Evolutionary conservation across 2,888 invertebrate species (phyloP), one percentile per base, ranked within the genome.

Genomic region (Polietes domitor): DNA sequence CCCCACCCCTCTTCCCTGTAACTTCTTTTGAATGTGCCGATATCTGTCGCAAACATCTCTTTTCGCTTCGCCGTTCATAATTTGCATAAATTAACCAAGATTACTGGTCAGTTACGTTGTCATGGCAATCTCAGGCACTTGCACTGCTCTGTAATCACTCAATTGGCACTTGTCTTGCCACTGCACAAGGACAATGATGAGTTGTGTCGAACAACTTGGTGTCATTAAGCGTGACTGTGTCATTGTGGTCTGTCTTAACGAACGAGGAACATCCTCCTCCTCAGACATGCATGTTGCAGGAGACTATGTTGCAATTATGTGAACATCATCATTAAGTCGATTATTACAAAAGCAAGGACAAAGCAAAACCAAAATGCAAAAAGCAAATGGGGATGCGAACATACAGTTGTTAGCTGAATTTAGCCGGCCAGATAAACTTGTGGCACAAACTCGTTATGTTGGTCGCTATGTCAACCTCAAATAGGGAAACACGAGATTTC

Each of bases 241-340:
- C 15, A 21, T 55, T 9, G 4, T 12, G 4, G 3, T 55, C 55
- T 21, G 4, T 19, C 4, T 7, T 3, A 17, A 17, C 6, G 17
- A 55, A 55, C n/a, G 24, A 7, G 24, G 15, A 26, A 24, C 55
- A 21, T 26, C 24, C 24, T 58, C 2, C 6, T 12, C 26, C 15
- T 37, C 41, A 37, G 41, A 2, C 65, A 65, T 41, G 41, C 19
- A 65, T 65, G 10, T 7, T 61, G 17, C n/a, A 32, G 32, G 32
- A 10, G 65, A 65, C 19, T 65, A 65, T 65, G 65, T 65, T 41
- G 41, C 5, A 65, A n/a, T 65, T 65, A 41, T 65, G 65, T 32
- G 65, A 65, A 65, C 65, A 32, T 65, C 65, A 65, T 24, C 58
- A 58, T 41, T 26, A 58, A 58, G 24, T 58, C 58, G 58, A 47